These are phyloP conservation scores for Podilymbus podiceps DNA, from an alignment of 2,113 vertebrate species.

Conservation along the genomic window DNA sequence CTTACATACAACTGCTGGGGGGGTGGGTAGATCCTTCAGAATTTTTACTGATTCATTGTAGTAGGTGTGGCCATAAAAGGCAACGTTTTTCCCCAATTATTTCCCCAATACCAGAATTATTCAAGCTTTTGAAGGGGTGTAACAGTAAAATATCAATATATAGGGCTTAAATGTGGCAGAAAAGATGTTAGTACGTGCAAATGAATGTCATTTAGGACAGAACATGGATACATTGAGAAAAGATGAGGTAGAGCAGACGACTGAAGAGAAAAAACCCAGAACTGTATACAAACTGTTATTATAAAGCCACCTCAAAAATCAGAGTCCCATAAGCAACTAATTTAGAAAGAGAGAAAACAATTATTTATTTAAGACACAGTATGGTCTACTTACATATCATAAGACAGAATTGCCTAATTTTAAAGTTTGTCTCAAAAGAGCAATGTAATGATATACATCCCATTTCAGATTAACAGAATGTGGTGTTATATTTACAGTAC, in stretches of 20 bases:
- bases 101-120: conserved; percentile 5
- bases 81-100: neutral
- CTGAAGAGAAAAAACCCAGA: conserved; percentile 13
- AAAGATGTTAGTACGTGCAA: conserved; percentile 68
- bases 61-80: neutral
- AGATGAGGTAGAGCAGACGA: conserved; percentile 54
- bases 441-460: conserved; percentile 73
- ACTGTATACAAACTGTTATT: neutral
- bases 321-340: conserved; percentile 70
- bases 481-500: conserved; percentile 67
- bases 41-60: neutral
- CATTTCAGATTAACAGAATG: conserved; percentile 72
- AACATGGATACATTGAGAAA: conserved; percentile 62
- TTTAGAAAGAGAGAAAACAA: conserved; percentile 74
- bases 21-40: neutral
- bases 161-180: conserved; percentile 25
- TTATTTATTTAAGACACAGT: conserved; percentile 76
- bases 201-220: conserved; percentile 63
- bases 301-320: conserved; percentile 62
- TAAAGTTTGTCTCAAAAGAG: conserved; percentile 71
- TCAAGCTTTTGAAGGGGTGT: neutral
- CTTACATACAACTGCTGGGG: neutral
- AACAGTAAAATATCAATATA: conserved; percentile 3
- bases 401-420: conserved; percentile 73
- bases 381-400: conserved; percentile 76